Conservation (phyloP, 2,797 vertebrate genomes). For the Acipenser transmontanus region DNA sequence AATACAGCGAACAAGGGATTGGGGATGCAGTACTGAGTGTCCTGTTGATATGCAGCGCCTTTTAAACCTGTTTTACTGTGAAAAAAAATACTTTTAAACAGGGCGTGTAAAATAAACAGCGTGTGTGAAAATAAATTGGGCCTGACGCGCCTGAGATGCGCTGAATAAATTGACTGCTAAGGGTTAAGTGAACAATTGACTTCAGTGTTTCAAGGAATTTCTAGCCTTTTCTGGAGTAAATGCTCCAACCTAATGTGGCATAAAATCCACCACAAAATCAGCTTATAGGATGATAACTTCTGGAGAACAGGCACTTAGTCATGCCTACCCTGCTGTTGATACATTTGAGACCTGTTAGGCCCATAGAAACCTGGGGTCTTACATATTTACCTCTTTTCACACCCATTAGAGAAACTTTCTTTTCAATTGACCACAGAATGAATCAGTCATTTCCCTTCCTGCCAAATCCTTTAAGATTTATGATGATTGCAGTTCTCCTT, state of each 20-base stretch:
- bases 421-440: constrained; percentile 8
- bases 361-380: too few relatives aligned
- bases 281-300: background rate
- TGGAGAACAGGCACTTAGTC: background rate
- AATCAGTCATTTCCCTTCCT: constrained; percentile 13
- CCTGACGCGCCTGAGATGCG: too few relatives aligned
- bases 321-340: background rate
- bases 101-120: too few relatives aligned
- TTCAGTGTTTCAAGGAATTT: constrained; percentile 25
- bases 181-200: constrained; percentile 7
- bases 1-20: too few relatives aligned
- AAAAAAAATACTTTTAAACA: too few relatives aligned
- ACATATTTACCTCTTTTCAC: too few relatives aligned
- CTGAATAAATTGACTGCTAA: too few relatives aligned
- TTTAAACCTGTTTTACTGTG: too few relatives aligned
- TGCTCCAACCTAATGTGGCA: constrained; percentile 12
- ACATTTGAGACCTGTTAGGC: background rate
- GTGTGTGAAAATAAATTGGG: too few relatives aligned
- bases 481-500: constrained; percentile 6
- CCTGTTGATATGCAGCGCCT: too few relatives aligned
- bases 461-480: constrained; percentile 15
- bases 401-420: too few relatives aligned
- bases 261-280: background rate
- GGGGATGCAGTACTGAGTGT: too few relatives aligned
- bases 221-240: constrained; percentile 19